Conservation (phyloP, 2,888 invertebrate genomes). For the Malthinus flaveolus region DNA sequence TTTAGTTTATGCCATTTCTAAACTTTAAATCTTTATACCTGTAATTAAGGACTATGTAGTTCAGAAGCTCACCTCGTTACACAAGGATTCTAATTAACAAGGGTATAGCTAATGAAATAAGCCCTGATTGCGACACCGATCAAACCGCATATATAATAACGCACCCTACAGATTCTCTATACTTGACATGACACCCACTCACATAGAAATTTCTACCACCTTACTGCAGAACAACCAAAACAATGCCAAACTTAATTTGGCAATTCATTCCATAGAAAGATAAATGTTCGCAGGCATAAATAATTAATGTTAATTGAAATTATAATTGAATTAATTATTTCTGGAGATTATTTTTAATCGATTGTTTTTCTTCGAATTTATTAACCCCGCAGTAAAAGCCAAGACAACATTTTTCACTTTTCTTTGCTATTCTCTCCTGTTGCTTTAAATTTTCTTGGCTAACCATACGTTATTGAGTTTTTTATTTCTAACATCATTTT, state of each 20-base stretch:
- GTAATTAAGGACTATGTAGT: constrained; percentile 50
- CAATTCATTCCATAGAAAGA: not conserved
- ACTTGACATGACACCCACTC: constrained; percentile 20
- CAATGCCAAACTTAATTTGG: constrained; percentile 11
- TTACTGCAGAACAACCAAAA: constrained; percentile 12
- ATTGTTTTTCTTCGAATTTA: too few relatives aligned
- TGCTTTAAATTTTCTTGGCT: too few relatives aligned
- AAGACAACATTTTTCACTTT: too few relatives aligned
- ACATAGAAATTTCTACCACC: constrained; percentile 3
- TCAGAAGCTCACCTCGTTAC: constrained; percentile 51
- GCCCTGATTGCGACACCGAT: constrained; percentile 53
- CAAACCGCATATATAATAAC: constrained; percentile 38
- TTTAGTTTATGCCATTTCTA: not conserved
- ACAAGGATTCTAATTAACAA: constrained; percentile 52
- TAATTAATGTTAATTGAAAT: too few relatives aligned
- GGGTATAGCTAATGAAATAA: constrained; percentile 53
- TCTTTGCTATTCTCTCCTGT: too few relatives aligned
- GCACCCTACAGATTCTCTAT: constrained; percentile 16
- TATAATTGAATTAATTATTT: too few relatives aligned
- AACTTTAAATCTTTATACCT: constrained; percentile 35
- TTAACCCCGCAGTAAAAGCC: too few relatives aligned
- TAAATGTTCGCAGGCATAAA: too few relatives aligned
- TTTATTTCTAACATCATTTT: too few relatives aligned
- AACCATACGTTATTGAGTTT: too few relatives aligned
- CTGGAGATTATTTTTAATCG: too few relatives aligned